Conservation (phyloP, 2,888 invertebrate genomes). For the Athrips mouffetella region DNA sequence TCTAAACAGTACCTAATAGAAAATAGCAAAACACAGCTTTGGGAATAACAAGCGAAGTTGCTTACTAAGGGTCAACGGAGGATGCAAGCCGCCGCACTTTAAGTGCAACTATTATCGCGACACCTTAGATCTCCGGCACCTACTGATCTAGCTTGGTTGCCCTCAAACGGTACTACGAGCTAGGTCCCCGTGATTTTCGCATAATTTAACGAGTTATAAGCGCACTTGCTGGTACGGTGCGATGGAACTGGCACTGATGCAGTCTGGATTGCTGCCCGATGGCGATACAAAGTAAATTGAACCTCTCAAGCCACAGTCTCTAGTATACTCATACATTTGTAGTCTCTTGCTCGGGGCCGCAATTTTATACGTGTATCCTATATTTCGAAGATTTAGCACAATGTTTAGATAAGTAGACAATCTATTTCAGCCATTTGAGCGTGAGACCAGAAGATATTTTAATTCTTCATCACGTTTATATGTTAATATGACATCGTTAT, state of each 20-base stretch:
- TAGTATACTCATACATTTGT: not conserved
- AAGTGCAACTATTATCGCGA: conserved; percentile 23
- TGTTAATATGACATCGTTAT: too few relatives aligned
- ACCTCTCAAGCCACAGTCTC: too few relatives aligned
- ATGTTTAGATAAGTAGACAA: not conserved
- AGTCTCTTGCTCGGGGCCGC: conserved; percentile 9
- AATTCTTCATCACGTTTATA: too few relatives aligned
- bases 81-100: conserved; percentile 29
- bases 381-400: conserved; percentile 7
- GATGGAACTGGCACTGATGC: conserved; percentile 14
- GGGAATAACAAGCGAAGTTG: conserved; percentile 29
- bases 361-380: conserved; percentile 9
- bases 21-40: conserved; percentile 27
- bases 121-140: conserved; percentile 20
- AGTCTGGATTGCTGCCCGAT: conserved; percentile 12
- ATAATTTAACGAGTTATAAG: conserved; percentile 20
- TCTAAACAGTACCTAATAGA: conserved; percentile 14
- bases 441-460: not conserved
- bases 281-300: conserved; percentile 12
- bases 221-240: conserved; percentile 15
- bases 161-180: conserved; percentile 35
- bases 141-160: conserved; percentile 29
- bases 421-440: not conserved
- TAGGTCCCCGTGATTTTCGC: conserved; percentile 21
- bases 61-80: conserved; percentile 22